Evolutionary conservation across 1,140 invertebrate genomes (phyloP), one percentile per base, ranked within the genome.

Genomic region (Saxidomus purpurata): DNA sequence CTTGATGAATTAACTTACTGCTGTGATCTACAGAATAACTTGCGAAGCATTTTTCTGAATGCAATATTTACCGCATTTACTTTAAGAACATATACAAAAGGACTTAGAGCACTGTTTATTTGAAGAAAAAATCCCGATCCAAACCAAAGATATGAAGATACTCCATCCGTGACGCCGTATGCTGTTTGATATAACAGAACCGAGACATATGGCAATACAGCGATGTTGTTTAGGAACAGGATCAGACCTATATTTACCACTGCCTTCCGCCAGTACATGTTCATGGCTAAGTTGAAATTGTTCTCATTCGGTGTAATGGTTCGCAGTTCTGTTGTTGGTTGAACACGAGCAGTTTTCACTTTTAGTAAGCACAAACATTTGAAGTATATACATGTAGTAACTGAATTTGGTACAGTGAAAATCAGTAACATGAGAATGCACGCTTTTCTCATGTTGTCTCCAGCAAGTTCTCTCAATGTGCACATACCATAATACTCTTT

Each of bases 71-170:
- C 22, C 1, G 19, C n/a, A 11, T n/a, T 19, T 17, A 80, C 47
- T 55, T 31, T 1, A 2, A 80, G 25, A 17, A 11, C 47, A 36
- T 80, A 80, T 3, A 80, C 52, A 80, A 80, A 80, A 15, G 77
- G 77, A 80, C 77, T 80, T 3, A 80, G 11, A 6, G 47, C 77
- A 80, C 47, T 80, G 77, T 80, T 80, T 9, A 55, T 80, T 59
- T 80, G 77, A 15, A 80, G 77, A 36, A 80, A 80, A 15, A 80
- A 17, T 15, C 19, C 28, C 6, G 77, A 52, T 17, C 9, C 77
- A 34, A 52, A 13, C 77, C 77, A 80, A 31, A 55, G 8, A 34
- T 13, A 80, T 1, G 52, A 9, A 25, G 77, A 47, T 11, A 22
- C 17, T 34, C 3, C 19, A 0, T 34, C n/a, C n/a, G n/a, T 9